A percentile compares a stretch with the other conserved stretches of the same genome.
These are phyloP conservation scores for Episyrphus balteatus DNA, from an alignment of 1,140 invertebrate genomes.

Conservation along the genomic window DNA sequence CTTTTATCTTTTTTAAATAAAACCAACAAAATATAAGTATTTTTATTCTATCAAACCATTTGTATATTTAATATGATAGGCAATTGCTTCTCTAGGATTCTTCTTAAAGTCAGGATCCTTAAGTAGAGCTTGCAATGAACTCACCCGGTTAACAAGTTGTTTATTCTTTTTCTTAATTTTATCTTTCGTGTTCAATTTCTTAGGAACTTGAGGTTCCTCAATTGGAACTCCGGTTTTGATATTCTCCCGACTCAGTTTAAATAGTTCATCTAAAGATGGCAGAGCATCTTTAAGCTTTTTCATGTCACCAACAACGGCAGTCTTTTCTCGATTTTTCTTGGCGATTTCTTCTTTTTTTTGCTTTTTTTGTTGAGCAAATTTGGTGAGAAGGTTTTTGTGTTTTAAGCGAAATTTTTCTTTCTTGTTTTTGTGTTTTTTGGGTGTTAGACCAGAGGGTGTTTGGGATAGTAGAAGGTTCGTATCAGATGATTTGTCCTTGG, in stretches of 20 bases:
- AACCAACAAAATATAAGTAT: neutral
- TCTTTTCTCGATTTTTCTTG: conserved; percentile 24
- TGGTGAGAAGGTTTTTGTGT: conserved; percentile 25
- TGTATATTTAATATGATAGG: conserved; percentile 18
- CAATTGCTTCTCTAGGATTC: conserved; percentile 23
- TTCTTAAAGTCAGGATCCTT: conserved; percentile 27
- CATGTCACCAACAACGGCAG: conserved; percentile 25
- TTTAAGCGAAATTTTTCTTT: conserved; percentile 24
- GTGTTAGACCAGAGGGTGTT: conserved; percentile 6
- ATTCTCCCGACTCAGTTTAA: conserved; percentile 15
- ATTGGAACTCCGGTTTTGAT: conserved; percentile 9
- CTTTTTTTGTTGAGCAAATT: conserved; percentile 18
- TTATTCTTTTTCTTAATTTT: conserved; percentile 24
- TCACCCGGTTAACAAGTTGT: conserved; percentile 15
- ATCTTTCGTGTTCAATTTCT: conserved; percentile 20
- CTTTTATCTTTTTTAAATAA: neutral
- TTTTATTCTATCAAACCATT: neutral
- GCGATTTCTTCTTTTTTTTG: conserved; percentile 22
- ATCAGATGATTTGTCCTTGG: too few species aligned
- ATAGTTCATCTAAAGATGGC: conserved; percentile 28
- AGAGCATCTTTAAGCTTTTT: conserved; percentile 29
- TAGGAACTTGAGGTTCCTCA: conserved; percentile 5
- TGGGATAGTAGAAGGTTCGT: too few species aligned
- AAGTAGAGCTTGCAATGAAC: conserved; percentile 20
- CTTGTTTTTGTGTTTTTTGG: conserved; percentile 21